phyloP scores from a whole-genome alignment of 2,113 vertebrate species.

The Daubentonia madagascariensis region DNA sequence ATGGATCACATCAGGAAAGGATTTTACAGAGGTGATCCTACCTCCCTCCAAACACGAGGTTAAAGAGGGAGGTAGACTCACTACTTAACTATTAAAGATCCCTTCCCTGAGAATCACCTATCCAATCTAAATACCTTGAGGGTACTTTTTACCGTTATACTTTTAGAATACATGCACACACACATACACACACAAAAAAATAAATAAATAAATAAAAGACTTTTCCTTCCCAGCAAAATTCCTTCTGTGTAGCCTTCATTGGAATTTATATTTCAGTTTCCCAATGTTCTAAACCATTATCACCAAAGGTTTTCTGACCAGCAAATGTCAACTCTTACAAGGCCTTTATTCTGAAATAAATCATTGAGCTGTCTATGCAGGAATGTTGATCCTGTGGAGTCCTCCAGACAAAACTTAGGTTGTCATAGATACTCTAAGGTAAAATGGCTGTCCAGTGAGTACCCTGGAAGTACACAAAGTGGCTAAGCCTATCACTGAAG shows the following conservation, averaged over 20 bases:
- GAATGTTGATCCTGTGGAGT: conserved; percentile 14
- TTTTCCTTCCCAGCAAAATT: neutral
- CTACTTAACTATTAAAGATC: conserved; percentile 4
- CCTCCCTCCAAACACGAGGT: neutral
- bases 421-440: conserved; percentile 28
- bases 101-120: neutral
- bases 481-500: neutral
- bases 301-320: neutral
- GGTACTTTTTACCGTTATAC: neutral
- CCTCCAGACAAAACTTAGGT: conserved; percentile 11
- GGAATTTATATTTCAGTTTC: conserved; percentile 13
- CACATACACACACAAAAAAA: neutral
- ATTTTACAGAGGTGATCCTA: neutral
- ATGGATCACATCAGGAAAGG: neutral
- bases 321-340: conserved; percentile 32
- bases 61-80: neutral
- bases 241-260: neutral
- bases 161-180: neutral
- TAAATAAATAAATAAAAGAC: neutral
- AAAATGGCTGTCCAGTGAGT: conserved; percentile 45
- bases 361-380: conserved; percentile 27
- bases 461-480: conserved; percentile 6
- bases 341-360: conserved; percentile 49
- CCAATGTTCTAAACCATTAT: neutral
- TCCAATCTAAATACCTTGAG: neutral